Evolutionary conservation across 1,140 invertebrate genomes (phyloP), one percentile per base, ranked within the genome.

Genomic region (Drosophila teissieri): DNA sequence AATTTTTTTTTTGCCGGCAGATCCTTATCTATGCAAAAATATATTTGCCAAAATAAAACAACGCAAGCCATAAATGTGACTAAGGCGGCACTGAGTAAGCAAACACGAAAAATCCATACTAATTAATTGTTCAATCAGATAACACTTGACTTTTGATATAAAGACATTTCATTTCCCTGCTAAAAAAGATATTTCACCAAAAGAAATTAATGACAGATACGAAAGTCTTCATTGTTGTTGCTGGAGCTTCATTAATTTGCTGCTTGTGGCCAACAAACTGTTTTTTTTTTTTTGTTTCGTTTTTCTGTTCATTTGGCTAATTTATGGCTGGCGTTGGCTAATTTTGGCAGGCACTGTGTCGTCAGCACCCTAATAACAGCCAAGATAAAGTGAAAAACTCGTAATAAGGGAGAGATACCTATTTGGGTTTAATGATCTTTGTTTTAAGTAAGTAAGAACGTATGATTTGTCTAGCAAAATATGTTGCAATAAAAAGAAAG

Each of bases 61-160:
- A 42, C 55, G 68, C 40, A 73, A 52, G 52, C 56, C 58, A 74
- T 73, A 73, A 67, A 76, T 74, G 70, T 63, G 69, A 72, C 58
- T 64, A 51, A 53, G 42, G 39, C 60, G 67, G 69, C 67, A 40
- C 57, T 63, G 65, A 65, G 48, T 53, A 65, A 56, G 51, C 52
- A 46, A 34, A 70, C 54, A 58, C 24, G 22, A 65, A 64, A 81
- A 76, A 79, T 78, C 77, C 67, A 65, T 65, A 68, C 76, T 83
- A 88, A 88, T 88, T 88, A 88, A 88, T 88, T 89, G 83, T 77
- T 77, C 62, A 79, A 88, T 88, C 83, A 83, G 83, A 88, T 88
- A 88, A 79, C 69, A 68, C 61, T 88, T 63, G 74, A 76, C 79
- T 83, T 37, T 68, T 65, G 61, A 65, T 68, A 61, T 86, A 61